Evolutionary conservation across 2,113 vertebrate species (phyloP), one percentile per base, ranked within the genome.

Genomic region (Pterocles gutturalis): DNA sequence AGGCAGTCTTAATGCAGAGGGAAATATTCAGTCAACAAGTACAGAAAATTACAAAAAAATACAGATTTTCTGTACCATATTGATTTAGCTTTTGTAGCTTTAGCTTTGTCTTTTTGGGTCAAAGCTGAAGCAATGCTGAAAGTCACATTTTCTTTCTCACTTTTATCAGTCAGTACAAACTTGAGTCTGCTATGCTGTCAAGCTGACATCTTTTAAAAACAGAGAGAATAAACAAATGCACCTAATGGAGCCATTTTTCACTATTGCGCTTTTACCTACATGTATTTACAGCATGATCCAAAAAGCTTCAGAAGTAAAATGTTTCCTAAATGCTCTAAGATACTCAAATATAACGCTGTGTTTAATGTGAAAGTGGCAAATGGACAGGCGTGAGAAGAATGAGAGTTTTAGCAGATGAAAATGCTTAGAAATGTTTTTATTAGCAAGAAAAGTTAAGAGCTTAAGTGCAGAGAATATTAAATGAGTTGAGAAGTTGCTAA

Each of bases 251-350:
- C 15, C 1, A 65, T 83, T 89, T 96, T 78, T 66, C 6, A 13
- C 46, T 87, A 18, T 49, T 89, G 26, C 33, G 46, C 73, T 87
- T 91, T 95, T 78, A 89, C 21, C 24, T 77, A 38, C 31, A 20
- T 22, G 4, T 86, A 53, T 83, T 58, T 83, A 18, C 41, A 87
- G 26, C 58, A 34, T 54, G 17, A 58, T 91, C 19, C 36, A 70
- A 91, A 94, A 81, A 41, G 51, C 46, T 28, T 87, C 55, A 89
- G 36, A 84, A 75, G 36, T 91, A 64, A 95, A 93, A 73, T 46
- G 21, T 60, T 91, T 89, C 41, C 31, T 89, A 91, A 93, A 84
- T 75, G 36, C 25, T 70, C 19, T 73, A 53, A 78, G 46, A 70
- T 77, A 58, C 41, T 78, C 11, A 87, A 62, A 93, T 65, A n/a